Evolutionary conservation across 2,888 invertebrate species (phyloP).

Genomic region (Tetramorium bicarinatum): DNA sequence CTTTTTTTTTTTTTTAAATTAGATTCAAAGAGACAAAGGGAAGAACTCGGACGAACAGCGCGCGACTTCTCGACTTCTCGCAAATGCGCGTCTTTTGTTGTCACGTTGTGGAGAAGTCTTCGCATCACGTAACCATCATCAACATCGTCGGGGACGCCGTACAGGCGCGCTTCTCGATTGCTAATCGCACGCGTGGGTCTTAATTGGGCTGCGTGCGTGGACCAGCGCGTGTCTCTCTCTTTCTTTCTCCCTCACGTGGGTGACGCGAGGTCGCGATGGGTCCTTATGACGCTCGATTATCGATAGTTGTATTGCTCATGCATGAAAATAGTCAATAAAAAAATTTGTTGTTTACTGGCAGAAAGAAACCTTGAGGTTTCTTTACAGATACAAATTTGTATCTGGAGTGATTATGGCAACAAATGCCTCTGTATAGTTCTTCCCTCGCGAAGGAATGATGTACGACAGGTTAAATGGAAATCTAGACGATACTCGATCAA

Average conservation of each 20-base stretch:
- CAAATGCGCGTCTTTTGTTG: neutral
- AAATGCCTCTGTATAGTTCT: neutral
- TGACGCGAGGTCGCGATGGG: slow-evolving; percentile 37
- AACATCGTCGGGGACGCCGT: slow-evolving; percentile 5
- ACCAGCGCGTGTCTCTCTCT: slow-evolving; percentile 40
- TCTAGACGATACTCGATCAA: neutral
- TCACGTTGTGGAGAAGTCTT: slow-evolving; percentile 57
- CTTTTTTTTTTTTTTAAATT: neutral
- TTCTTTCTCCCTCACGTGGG: slow-evolving; percentile 45
- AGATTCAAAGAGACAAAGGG: neutral
- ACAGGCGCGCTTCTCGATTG: slow-evolving; percentile 44
- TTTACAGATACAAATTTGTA: no score
- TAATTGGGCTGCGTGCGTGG: slow-evolving; percentile 63
- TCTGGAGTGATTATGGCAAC: neutral
- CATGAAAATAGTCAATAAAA: neutral
- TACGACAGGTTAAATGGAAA: neutral
- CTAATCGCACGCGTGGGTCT: slow-evolving; percentile 61
- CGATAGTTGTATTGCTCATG: neutral
- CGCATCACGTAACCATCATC: neutral
- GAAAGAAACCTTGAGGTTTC: no score
- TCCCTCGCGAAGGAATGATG: neutral
- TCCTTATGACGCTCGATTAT: neutral
- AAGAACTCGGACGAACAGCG: neutral
- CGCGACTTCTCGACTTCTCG: neutral
- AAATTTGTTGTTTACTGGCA: slow-evolving; percentile 1